These are phyloP conservation scores for Bombyx mandarina DNA, from an alignment of 1,140 invertebrate species.

Conservation along the genomic window DNA sequence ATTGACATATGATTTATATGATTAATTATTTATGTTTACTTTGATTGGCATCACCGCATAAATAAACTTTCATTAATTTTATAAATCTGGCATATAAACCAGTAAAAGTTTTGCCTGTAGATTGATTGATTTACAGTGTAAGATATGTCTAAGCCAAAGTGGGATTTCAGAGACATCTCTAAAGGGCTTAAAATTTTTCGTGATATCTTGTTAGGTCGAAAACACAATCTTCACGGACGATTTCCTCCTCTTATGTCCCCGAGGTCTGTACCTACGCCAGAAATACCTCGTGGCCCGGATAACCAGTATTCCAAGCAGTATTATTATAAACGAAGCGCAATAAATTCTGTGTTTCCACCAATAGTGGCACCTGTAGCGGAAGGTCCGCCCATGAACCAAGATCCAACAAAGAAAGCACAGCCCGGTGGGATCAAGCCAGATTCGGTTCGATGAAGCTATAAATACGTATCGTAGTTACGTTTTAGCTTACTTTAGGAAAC, in stretches of 20 bases:
- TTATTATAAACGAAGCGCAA: constrained; percentile 31
- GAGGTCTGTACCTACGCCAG: constrained; percentile 38
- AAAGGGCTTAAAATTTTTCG: constrained; percentile 29
- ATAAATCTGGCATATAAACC: not conserved
- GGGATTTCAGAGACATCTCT: constrained; percentile 37
- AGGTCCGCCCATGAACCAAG: constrained; percentile 22
- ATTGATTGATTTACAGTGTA: not conserved
- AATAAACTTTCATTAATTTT: not conserved
- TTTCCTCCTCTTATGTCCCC: constrained; percentile 37
- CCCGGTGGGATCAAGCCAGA: constrained; percentile 15
- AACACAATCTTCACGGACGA: constrained; percentile 35
- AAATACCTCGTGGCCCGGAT: constrained; percentile 37
- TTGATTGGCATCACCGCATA: too few relatives aligned
- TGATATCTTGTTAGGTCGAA: constrained; percentile 44
- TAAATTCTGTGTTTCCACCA: constrained; percentile 43
- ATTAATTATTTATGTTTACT: too few relatives aligned
- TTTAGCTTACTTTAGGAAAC: too few relatives aligned
- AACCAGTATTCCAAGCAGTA: constrained; percentile 38
- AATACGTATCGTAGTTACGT: too few relatives aligned
- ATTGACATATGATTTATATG: too few relatives aligned
- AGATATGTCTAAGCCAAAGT: constrained; percentile 18
- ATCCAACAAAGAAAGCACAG: constrained; percentile 17
- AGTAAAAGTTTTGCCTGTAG: not conserved
- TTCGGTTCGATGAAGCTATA: constrained; percentile 14
- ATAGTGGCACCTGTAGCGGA: constrained; percentile 44